These are phyloP conservation scores for Aplocera efformata DNA, from an alignment of 2,888 invertebrate genomes.

Conservation along the genomic window DNA sequence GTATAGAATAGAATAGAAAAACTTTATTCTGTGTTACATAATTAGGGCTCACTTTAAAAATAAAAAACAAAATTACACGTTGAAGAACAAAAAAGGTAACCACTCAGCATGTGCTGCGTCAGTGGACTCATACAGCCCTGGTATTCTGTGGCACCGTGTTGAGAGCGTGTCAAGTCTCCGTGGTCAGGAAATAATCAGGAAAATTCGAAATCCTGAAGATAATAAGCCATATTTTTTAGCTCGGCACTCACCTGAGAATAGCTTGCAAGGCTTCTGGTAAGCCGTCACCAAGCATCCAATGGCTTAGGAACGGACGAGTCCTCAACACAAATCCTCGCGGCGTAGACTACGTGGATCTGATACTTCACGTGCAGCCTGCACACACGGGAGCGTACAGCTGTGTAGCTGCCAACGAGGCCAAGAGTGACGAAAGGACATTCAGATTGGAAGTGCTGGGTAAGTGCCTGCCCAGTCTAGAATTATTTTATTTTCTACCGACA, in stretches of 20 bases:
- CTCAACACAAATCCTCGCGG: constrained; percentile 40
- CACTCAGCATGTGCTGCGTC: no score
- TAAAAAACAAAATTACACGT: no score
- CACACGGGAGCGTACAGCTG: constrained; percentile 79
- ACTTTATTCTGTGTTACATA: no score
- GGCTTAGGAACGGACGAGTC: constrained; percentile 73
- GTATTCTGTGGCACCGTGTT: no score
- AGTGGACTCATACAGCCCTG: no score
- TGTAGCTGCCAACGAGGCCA: constrained; percentile 77
- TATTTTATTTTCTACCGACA: no score
- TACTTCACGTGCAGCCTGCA: constrained; percentile 38
- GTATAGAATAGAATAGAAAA: no score
- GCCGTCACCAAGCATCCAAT: constrained; percentile 79
- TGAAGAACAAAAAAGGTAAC: no score
- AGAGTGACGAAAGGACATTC: constrained; percentile 55
- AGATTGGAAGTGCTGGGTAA: constrained; percentile 65
- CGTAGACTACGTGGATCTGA: constrained; percentile 54
- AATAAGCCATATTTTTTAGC: constrained; percentile 31
- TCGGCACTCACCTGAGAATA: constrained; percentile 49
- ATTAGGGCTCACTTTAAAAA: no score
- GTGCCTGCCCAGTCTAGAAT: constrained; percentile 6
- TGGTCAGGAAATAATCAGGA: no score
- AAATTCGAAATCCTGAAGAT: no score
- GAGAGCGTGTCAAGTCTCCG: no score
- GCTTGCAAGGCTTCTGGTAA: constrained; percentile 80